Conservation (phyloP, 2,113 vertebrate species). For the Notothenia rossii region DNA sequence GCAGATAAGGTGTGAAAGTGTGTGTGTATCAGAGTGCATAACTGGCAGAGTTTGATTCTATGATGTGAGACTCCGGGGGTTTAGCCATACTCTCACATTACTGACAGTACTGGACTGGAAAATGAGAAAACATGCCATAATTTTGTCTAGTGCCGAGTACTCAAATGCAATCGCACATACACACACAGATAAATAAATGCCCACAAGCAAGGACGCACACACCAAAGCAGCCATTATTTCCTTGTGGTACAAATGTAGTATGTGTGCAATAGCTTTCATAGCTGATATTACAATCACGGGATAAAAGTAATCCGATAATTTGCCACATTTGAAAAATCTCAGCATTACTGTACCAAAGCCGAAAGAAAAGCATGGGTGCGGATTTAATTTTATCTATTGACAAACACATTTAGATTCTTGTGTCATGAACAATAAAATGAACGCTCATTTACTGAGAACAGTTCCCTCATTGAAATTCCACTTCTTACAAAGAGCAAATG, state of each 20-base stretch:
- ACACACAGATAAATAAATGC: constrained; percentile 1
- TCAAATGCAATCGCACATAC: constrained; percentile 43
- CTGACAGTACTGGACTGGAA: constrained; percentile 83
- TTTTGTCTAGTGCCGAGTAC: constrained; percentile 63
- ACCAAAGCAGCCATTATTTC: constrained; percentile 37
- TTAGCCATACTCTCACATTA: constrained; percentile 82
- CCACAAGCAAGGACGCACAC: constrained; percentile 10
- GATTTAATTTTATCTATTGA: constrained; percentile 50
- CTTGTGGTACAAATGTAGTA: constrained; percentile 17
- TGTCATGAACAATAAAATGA: constrained; percentile 49
- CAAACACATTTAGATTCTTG: constrained; percentile 50
- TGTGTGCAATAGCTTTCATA: constrained; percentile 25
- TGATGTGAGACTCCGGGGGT: constrained; percentile 76
- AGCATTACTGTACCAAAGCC: constrained; percentile 22
- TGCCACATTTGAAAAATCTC: constrained; percentile 44
- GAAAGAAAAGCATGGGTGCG: constrained; percentile 3
- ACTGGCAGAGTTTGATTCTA: constrained; percentile 66
- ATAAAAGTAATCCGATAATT: constrained; percentile 50
- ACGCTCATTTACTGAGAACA: constrained; percentile 35
- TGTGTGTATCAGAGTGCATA: constrained; percentile 46
- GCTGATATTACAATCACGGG: constrained; percentile 22
- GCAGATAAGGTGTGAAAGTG: neutral
- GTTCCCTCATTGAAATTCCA: constrained; percentile 43
- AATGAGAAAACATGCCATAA: constrained; percentile 82
- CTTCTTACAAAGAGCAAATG: constrained; percentile 16